Evolutionary conservation across 2,797 vertebrate species (phyloP), one percentile per base, ranked within the genome.

Genomic region (Amblyraja radiata): DNA sequence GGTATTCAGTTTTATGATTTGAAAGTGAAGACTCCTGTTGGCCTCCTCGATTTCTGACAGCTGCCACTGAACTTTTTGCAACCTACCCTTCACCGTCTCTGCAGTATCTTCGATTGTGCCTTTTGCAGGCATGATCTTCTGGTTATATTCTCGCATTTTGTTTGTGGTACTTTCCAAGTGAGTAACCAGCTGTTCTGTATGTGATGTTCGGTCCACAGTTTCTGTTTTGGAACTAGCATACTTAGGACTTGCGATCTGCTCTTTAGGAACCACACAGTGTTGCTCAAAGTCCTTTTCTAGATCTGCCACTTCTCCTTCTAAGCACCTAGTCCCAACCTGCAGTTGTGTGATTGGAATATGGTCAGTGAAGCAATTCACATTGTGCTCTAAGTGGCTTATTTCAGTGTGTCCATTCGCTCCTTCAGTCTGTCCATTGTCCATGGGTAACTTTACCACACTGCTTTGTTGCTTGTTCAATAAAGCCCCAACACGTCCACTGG

Each of bases 1-100:
- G 28, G 68, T 71, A 58, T 92, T 92, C 71, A 92, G 90, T 25
- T 92, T 92, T n/a, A 32, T 39, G 54, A 92, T 74, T 54, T 92
- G 90, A 1, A 92, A 58, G 90, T 92, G 90, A 54, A 92, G 71
- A 28, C 76, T 92, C 13, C 39, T 74, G 65, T 92, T 92, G 10
- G 71, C 90, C 11, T 25, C 23, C 46, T 92, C 90, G 6, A 92
- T 46, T 54, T 92, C 90, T n/a, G 23, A 28, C 25, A 92, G 71
- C 39, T 92, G 36, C 39, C 71, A 54, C 36, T 76, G 71, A 46
- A 92, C 76, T 92, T 92, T 92, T 54, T 54, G 11, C 71, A 92
- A 92, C 73, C 71, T 74, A n/a, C 1, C 2, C 39, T 58, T 91
- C 23, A 91, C 68, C 0, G 65, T 71, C 32, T 46, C 71, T 16